Conservation (phyloP, 35 echinoderm and acorn worm genomes). For the Ophioderma brevispina region DNA sequence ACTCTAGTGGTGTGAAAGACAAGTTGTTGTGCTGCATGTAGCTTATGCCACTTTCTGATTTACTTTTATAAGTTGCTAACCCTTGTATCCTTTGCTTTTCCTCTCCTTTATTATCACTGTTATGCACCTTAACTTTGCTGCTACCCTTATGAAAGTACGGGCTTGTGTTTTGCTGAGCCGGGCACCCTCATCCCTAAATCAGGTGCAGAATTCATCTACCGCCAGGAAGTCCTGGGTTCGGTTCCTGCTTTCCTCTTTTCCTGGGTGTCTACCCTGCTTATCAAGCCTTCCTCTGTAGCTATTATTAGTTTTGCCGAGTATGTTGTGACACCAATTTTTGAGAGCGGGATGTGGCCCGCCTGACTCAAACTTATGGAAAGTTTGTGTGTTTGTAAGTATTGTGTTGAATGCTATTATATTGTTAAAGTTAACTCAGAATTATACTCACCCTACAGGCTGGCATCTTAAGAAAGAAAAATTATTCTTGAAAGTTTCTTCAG, state of each 20-base stretch:
- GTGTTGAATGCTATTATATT: too few relatives aligned
- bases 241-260: conserved; percentile 69
- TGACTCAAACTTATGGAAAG: neutral
- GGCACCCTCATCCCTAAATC: conserved; percentile 92
- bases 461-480: too few relatives aligned
- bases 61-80: too few relatives aligned
- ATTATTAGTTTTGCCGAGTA: conserved; percentile 92
- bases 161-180: conserved; percentile 85
- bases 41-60: too few relatives aligned
- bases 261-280: conserved; percentile 83
- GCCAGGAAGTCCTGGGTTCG: conserved; percentile 73
- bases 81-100: too few relatives aligned
- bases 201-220: conserved; percentile 79
- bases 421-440: too few relatives aligned
- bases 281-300: conserved; percentile 77
- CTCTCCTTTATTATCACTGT: too few relatives aligned
- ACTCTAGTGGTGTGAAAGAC: too few relatives aligned
- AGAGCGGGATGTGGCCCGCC: conserved; percentile 25
- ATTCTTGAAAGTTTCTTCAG: too few relatives aligned
- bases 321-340: conserved; percentile 73
- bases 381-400: conserved; percentile 66
- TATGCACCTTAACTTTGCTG: neutral
- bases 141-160: conserved; percentile 57
- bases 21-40: too few relatives aligned
- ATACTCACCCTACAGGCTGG: too few relatives aligned